Conservation (phyloP, 2,113 vertebrate species). For the Patagioenas fasciata region DNA sequence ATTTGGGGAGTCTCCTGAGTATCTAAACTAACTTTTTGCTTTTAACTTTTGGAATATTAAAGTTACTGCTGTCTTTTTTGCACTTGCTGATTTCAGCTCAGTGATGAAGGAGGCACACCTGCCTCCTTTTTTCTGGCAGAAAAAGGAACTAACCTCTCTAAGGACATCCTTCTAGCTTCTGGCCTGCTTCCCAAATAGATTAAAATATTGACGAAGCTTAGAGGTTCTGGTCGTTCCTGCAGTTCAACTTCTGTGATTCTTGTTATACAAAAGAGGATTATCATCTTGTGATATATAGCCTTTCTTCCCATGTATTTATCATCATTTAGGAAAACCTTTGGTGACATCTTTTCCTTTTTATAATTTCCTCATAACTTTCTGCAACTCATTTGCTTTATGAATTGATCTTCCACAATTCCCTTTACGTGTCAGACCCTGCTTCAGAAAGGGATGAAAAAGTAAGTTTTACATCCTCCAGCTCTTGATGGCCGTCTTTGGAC, state of each 20-base stretch:
- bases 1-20: background rate
- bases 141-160: background rate
- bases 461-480: background rate
- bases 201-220: background rate
- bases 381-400: background rate
- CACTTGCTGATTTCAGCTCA: background rate
- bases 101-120: background rate
- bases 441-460: background rate
- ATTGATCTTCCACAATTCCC: background rate
- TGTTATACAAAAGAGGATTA: background rate
- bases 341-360: background rate
- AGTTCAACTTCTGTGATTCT: background rate
- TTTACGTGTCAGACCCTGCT: background rate
- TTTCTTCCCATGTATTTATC: background rate
- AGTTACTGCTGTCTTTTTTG: background rate
- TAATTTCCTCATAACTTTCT: background rate
- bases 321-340: background rate
- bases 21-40: background rate
- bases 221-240: background rate
- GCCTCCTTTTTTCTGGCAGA: background rate
- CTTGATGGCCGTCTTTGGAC: background rate
- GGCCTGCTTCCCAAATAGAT: background rate
- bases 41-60: background rate
- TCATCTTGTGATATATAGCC: background rate
- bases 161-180: background rate